Base-by-base conservation (phyloP, 2,888 invertebrate species). In the Nesidiocoris tenuis region DNA sequence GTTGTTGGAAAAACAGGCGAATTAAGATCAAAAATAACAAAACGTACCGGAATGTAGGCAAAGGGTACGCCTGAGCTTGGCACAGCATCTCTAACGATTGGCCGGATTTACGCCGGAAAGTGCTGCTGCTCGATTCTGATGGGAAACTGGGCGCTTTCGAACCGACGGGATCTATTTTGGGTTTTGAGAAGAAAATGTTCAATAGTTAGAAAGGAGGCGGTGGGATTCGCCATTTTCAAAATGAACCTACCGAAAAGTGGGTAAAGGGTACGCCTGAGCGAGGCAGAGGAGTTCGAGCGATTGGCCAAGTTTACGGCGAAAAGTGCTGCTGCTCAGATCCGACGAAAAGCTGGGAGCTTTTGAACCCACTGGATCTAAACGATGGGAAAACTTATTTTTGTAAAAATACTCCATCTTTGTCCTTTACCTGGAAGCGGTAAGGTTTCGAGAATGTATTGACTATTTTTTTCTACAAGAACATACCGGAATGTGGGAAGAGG, bases 31-130 rank as follows among this genome's bases (percentile, higher is more conserved):
- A 12, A 77, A 56, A 56, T 5, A 22, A 59, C 5, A 77, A 75
- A 82, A 81, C 85, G 83, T 85, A 88, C 88, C 87, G 87, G 84
- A 86, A 87, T 74, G 82, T 82, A 5, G 88, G 88, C 61, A 87
- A 84, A 77, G 88, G 88, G 83, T 87, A 91, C 81, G 88, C 90
- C 86, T 91, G 91, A 79, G 91, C 91, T 71, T 90, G 89, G 83
- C 91, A 91, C 82, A 80, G 76, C 56, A 82, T 77, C 19, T 79
- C 79, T 56, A 81, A 78, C 5, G 64, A 55, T 64, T 56, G 64
- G 9, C 70, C 70, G 3, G 2, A 18, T 57, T 70, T 70, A 2
- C 70, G 70, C 1, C 59, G 59, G 21, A 59, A 61, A n/a, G 79
- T 70, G 18, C 23, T 57, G 61, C 57, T 59, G 24, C 70, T 70